Evolutionary conservation across 2,888 invertebrate genomes (phyloP), one percentile per base, ranked within the genome.

Genomic region (Cataglyphis albicans): DNA sequence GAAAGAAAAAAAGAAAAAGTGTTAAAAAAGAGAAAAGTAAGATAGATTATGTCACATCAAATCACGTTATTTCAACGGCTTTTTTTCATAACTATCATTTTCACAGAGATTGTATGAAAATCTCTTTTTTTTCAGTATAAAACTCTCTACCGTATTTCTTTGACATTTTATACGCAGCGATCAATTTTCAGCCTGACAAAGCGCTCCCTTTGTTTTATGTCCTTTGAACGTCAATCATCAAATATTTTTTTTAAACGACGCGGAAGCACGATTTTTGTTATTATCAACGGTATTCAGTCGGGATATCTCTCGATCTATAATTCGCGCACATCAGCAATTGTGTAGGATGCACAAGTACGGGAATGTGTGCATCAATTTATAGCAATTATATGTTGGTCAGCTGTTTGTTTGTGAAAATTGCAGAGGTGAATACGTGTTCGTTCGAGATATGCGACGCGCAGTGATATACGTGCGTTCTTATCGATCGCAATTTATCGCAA

Each of bases 401-500:
- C 18, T 21, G 48, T 52, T 52, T 35, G 73, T 21, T n/a, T 38
- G n/a, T 75, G 65, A 75, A 75, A 75, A 64, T 48, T 18, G 41
- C 35, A 18, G 21, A 21, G 63, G n/a, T n/a, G 44, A 21, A 21
- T 63, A 21, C 3, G 21, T 44, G 74, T 32, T 63, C 15, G 64
- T 64, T 7, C 32, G 72, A 72, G 35, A 72, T 38, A 55, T 12
- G 25, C n/a, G 48, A 15, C 76, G 25, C n/a, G 38, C 21, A 21
- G 32, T 64, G 21, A 64, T 64, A 61, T 61, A 29, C 21, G 29
- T 15, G 57, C 15, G 63, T 44, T 52, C 55, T 81, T 65, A 75
- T 81, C 81, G 55, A 57, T 32, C 21, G 55, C 52, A 64, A 81
- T 81, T 81, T 81, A 81, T 81, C 64, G 32, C 63, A 64, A n/a